phyloP scores from a whole-genome alignment of 2,888 invertebrate species.

The Rotaria macrura region DNA sequence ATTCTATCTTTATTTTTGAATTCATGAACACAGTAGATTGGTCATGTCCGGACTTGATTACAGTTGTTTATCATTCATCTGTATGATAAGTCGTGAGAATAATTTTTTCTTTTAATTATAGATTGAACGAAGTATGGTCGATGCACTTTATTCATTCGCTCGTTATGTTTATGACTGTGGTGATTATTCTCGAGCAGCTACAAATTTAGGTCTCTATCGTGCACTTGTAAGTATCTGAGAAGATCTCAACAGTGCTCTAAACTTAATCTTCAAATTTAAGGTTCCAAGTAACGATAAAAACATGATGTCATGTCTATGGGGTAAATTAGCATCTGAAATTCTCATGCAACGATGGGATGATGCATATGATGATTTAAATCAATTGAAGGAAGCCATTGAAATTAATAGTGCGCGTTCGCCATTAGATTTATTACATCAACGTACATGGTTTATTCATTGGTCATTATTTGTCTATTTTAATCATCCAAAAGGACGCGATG shows the following conservation, averaged over 20 bases:
- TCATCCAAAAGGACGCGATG: conserved; percentile 78
- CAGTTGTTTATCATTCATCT: no score
- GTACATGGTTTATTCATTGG: conserved; percentile 99
- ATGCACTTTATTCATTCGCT: conserved; percentile 68
- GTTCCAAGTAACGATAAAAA: conserved; percentile 51
- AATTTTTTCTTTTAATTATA: background rate
- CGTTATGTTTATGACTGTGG: conserved; percentile 98
- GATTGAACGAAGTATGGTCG: conserved; percentile 15
- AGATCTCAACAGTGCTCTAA: no score
- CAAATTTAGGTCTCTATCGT: conserved; percentile 8
- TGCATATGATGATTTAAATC: conserved; percentile 86
- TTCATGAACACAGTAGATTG: no score
- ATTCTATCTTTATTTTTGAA: no score
- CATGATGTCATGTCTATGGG: conserved; percentile 66
- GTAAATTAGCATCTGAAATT: conserved; percentile 54
- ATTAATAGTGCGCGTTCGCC: conserved; percentile 50
- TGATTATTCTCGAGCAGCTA: conserved; percentile 31
- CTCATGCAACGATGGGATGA: conserved; percentile 77
- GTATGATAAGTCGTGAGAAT: background rate
- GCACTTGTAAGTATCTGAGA: background rate
- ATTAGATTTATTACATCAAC: conserved; percentile 78
- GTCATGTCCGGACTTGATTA: no score
- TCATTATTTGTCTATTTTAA: conserved; percentile 97
- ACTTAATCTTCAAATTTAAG: conserved; percentile 37
- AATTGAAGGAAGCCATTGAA: conserved; percentile 88